Conservation (phyloP, 2,797 vertebrate genomes). For the Triplophysa bombifrons region DNA sequence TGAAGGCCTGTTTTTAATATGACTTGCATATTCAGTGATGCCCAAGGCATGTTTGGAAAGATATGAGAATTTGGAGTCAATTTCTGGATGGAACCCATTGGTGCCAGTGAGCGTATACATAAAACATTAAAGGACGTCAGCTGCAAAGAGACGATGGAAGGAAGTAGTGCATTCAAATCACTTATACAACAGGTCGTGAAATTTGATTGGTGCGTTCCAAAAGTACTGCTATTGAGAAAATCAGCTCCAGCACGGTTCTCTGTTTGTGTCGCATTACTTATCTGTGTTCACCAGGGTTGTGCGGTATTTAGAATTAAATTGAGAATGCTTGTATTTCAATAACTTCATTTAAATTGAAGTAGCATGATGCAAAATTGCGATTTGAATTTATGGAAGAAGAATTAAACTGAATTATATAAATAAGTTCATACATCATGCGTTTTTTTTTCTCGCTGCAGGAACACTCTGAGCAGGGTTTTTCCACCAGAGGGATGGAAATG, state of each 20-base stretch:
- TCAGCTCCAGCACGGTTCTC: neutral
- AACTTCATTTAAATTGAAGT: neutral
- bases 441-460: neutral
- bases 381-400: neutral
- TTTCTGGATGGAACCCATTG: conserved; percentile 28
- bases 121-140: conserved; percentile 16
- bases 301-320: neutral
- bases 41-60: conserved; percentile 55
- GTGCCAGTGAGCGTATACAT: conserved; percentile 33
- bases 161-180: conserved; percentile 23
- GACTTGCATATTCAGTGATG: conserved; percentile 69
- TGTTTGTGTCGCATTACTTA: neutral
- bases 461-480: neutral
- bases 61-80: conserved; percentile 58
- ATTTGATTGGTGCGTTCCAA: neutral
- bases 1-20: conserved; percentile 62
- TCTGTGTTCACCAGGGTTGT: neutral
- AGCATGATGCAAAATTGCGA: too few species aligned
- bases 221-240: neutral
- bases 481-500: neutral
- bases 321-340: neutral
- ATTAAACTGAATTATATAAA: neutral
- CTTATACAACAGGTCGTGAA: neutral
- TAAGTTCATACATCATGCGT: too few species aligned
- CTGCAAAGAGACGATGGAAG: neutral